These are phyloP conservation scores for Cardiocondyla obscurior DNA, from an alignment of 1,140 invertebrate species.

Conservation along the genomic window DNA sequence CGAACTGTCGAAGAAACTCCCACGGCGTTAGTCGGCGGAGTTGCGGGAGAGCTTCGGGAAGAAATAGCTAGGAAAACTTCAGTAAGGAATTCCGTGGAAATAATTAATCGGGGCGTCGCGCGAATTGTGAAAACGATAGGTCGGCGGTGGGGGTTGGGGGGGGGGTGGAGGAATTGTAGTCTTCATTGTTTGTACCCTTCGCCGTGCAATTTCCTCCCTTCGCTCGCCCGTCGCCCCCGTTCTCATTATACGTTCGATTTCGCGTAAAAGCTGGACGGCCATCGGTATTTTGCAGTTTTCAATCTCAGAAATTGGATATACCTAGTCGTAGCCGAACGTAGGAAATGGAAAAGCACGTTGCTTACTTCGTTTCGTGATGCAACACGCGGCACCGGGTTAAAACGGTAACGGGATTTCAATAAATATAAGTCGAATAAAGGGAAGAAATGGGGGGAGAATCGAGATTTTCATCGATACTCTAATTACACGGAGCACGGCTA, in stretches of 20 bases:
- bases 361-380: background rate
- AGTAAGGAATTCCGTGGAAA: constrained; percentile 41
- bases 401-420: background rate
- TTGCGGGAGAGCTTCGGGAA: constrained; percentile 14
- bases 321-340: background rate
- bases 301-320: constrained; percentile 30
- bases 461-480: background rate
- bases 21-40: background rate
- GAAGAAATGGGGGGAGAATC: too few species aligned
- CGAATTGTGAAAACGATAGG: constrained; percentile 48
- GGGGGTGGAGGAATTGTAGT: too few species aligned
- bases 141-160: too few species aligned
- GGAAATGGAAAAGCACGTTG: constrained; percentile 35
- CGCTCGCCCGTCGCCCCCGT: background rate
- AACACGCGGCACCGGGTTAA: background rate
- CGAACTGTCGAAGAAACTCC: constrained; percentile 46
- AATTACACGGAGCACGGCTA: background rate
- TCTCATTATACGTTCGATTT: constrained; percentile 10
- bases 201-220: background rate
- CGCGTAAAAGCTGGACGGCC: background rate
- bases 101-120: constrained; percentile 58
- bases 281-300: constrained; percentile 39
- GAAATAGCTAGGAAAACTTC: constrained; percentile 45
- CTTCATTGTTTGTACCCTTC: constrained; percentile 1
- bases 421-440: constrained; percentile 4